A percentile compares a stretch with the other conserved stretches of the same genome.
phyloP scores from a whole-genome alignment of 1,140 invertebrate genomes.

The Lepidostoma basale region DNA sequence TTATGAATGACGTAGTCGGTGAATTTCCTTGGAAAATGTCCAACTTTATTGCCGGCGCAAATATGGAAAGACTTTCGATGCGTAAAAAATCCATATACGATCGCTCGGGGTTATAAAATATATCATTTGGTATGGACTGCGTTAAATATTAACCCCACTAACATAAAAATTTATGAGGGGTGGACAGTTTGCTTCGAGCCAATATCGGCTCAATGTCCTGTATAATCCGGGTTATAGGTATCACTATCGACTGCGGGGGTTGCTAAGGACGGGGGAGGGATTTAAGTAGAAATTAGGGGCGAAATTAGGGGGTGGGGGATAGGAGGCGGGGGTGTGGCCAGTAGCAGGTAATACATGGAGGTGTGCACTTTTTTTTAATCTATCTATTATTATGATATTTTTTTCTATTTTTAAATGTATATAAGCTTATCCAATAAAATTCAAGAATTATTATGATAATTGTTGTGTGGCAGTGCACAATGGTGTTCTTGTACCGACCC shows the following conservation, averaged over 20 bases:
- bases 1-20: no score
- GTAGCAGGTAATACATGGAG: background rate
- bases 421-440: no score
- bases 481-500: no score
- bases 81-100: conserved; percentile 23
- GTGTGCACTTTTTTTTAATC: background rate
- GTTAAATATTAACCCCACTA: conserved; percentile 42
- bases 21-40: no score
- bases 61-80: background rate
- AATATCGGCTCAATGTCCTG: conserved; percentile 46
- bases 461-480: no score
- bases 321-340: conserved; percentile 29
- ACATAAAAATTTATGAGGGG: conserved; percentile 47
- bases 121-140: conserved; percentile 41
- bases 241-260: conserved; percentile 36
- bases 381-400: background rate
- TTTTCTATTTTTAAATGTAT: background rate
- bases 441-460: no score
- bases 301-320: background rate
- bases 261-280: background rate
- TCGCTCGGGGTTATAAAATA: conserved; percentile 30
- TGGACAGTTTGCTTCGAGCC: conserved; percentile 43
- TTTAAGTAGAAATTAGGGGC: conserved; percentile 9
- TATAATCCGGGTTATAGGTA: conserved; percentile 46
- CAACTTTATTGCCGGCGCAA: background rate